Percentiles rank a stretch among this genome's conserved stretches.
phyloP scores from a whole-genome alignment of 2,888 invertebrate genomes.

The Xylophagus ater region DNA sequence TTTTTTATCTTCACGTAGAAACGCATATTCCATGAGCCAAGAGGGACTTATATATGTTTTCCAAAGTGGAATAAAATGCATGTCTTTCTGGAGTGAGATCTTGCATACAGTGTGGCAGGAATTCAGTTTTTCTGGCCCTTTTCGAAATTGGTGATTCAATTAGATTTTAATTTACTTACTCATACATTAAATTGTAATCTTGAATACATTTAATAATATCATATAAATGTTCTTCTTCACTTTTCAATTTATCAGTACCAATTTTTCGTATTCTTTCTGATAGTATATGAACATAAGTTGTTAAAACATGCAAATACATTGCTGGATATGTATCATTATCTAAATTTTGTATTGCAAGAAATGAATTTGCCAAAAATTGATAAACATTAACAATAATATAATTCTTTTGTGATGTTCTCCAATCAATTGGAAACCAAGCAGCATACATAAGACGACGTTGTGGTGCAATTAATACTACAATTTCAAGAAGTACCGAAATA shows the following conservation, averaged over 20 bases:
- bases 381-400: constrained; percentile 4
- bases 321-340: constrained; percentile 7
- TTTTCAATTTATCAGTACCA: constrained; percentile 1
- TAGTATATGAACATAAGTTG: constrained; percentile 4
- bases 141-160: no score
- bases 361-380: constrained; percentile 6
- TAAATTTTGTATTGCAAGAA: constrained; percentile 4
- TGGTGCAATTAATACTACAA: constrained; percentile 2
- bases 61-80: no score
- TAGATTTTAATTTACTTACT: constrained; percentile 1
- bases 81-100: no score
- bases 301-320: constrained; percentile 7
- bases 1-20: not conserved
- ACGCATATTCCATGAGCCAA: not conserved
- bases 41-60: no score
- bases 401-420: constrained; percentile 4
- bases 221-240: constrained; percentile 5
- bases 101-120: no score
- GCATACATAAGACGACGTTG: constrained; percentile 6
- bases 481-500: not conserved
- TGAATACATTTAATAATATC: constrained; percentile 9
- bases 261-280: constrained; percentile 2
- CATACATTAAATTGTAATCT: constrained; percentile 6
- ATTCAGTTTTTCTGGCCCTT: no score
- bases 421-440: constrained; percentile 12